Conservation (phyloP, 2,888 invertebrate genomes). For the Thyatira batis region DNA sequence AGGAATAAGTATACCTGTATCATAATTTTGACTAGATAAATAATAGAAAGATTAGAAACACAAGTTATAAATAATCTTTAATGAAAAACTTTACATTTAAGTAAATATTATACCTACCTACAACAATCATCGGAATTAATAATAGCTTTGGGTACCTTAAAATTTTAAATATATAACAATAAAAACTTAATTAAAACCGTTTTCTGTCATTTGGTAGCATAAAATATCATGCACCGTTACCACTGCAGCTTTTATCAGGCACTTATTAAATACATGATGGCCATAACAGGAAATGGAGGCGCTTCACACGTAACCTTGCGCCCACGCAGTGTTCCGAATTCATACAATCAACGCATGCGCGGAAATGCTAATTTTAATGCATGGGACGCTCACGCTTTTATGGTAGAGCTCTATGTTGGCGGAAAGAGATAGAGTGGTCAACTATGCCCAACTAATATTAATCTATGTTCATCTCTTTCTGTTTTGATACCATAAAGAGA, state of each 20-base stretch:
- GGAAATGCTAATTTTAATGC: slow-evolving; percentile 54
- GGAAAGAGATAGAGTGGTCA: slow-evolving; percentile 1
- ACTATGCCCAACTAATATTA: no score
- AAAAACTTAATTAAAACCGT: not conserved
- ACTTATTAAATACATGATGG: slow-evolving; percentile 1
- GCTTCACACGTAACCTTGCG: slow-evolving; percentile 22
- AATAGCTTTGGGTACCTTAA: no score
- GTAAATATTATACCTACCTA: no score
- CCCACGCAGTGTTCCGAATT: slow-evolving; percentile 35
- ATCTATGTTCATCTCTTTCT: no score
- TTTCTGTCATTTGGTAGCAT: not conserved
- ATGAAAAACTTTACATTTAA: no score
- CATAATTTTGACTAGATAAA: no score
- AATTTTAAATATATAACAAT: not conserved
- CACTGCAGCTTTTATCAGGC: not conserved
- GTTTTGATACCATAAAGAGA: no score
- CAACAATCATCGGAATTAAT: no score
- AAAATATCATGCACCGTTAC: not conserved
- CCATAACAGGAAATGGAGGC: slow-evolving; percentile 9
- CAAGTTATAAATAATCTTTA: no score
- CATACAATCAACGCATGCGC: slow-evolving; percentile 42
- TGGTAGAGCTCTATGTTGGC: slow-evolving; percentile 21
- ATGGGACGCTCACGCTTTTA: slow-evolving; percentile 35
- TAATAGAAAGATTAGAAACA: no score
- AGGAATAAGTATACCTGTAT: no score